phyloP scores from a whole-genome alignment of 2,113 vertebrate genomes.

The Acanthisitta chloris region DNA sequence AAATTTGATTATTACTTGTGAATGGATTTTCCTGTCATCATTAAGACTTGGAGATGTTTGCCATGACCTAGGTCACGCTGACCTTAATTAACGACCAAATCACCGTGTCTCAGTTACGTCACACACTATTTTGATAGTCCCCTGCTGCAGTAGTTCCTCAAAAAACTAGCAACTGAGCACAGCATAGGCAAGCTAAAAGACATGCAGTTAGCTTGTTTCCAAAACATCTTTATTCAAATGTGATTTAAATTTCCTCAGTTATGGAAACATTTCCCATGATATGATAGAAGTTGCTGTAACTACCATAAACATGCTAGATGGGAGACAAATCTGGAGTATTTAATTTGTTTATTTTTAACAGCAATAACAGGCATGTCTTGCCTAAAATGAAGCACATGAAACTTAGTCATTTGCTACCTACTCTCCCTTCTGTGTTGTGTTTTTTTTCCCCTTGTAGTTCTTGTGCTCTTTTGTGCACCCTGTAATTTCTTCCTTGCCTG shows the following conservation, averaged over 20 bases:
- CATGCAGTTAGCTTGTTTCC: slow-evolving; percentile 26
- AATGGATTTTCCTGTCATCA: not conserved
- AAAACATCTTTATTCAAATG: slow-evolving; percentile 43
- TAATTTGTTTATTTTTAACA: slow-evolving; percentile 11
- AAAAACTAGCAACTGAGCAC: not conserved
- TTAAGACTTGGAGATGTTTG: not conserved
- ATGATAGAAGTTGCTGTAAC: not conserved
- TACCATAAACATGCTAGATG: not conserved
- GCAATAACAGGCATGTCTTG: not conserved
- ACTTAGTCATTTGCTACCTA: slow-evolving; percentile 9
- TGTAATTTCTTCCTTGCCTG: not conserved
- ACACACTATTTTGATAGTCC: not conserved
- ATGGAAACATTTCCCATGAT: slow-evolving; percentile 9
- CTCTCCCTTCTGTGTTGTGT: not conserved
- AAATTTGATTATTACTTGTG: not conserved
- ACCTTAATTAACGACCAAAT: slow-evolving; percentile 3
- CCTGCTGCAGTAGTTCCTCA: not conserved
- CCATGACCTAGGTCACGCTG: not conserved
- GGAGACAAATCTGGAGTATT: not conserved
- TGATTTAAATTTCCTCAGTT: slow-evolving; percentile 19
- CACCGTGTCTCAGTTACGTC: not conserved
- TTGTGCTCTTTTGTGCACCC: not conserved
- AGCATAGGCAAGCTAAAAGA: not conserved
- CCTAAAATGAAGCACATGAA: not conserved
- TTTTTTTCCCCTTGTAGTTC: not conserved